phyloP scores from a whole-genome alignment of 2,888 invertebrate species.

The Nemotelus nigrinus region DNA sequence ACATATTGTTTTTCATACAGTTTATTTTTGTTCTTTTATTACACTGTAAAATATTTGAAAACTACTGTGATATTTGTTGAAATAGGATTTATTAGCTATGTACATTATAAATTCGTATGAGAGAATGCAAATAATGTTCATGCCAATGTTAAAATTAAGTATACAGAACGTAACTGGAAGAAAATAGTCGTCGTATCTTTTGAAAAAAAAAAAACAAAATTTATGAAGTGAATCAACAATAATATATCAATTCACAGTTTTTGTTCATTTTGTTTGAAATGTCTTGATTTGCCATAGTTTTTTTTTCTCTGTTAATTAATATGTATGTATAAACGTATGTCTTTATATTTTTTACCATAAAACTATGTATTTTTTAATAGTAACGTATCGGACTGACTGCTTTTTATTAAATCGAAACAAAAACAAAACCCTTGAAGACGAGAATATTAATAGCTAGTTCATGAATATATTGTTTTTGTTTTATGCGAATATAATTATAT shows the following conservation, averaged over 20 bases:
- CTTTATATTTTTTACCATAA: constrained; percentile 10
- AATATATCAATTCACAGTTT: no score
- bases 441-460: background rate
- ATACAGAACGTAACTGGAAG: background rate
- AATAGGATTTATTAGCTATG: constrained; percentile 9
- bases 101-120: background rate
- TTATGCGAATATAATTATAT: background rate
- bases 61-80: constrained; percentile 41
- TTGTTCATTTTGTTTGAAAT: no score
- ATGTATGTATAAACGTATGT: no score
- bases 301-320: no score
- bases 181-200: no score
- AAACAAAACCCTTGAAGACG: background rate
- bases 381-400: constrained; percentile 19
- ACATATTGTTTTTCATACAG: constrained; percentile 1
- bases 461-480: constrained; percentile 17
- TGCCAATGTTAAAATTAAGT: constrained; percentile 7
- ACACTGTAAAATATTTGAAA: constrained; percentile 36
- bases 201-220: no score
- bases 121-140: constrained; percentile 22
- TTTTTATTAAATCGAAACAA: constrained; percentile 3
- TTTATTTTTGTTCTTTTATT: background rate
- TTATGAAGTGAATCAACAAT: no score
- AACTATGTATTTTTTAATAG: constrained; percentile 11
- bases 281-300: no score